phyloP scores from a whole-genome alignment of 2,888 invertebrate species.

The Xanthia icteritia region DNA sequence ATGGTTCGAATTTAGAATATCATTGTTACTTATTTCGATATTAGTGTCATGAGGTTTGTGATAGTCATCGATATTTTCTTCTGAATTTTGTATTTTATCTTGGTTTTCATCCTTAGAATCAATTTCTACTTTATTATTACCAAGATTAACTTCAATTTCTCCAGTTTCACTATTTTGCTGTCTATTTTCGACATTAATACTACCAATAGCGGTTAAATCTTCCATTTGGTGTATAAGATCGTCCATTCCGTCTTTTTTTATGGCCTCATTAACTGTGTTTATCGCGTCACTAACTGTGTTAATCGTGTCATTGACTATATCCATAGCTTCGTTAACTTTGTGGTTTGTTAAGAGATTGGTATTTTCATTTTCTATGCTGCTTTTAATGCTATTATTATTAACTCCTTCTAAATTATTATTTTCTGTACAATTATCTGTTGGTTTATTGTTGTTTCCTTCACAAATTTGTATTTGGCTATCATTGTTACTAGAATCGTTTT shows the following conservation, averaged over 20 bases:
- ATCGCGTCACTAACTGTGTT: slow-evolving; percentile 21
- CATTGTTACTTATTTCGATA: neutral
- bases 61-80: neutral
- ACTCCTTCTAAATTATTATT: neutral
- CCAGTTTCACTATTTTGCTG: slow-evolving; percentile 41
- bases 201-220: slow-evolving; percentile 14
- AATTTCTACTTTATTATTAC: slow-evolving; percentile 1
- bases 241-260: slow-evolving; percentile 31
- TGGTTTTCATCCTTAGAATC: neutral
- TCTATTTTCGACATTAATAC: neutral
- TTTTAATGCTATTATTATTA: neutral
- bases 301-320: slow-evolving; percentile 36
- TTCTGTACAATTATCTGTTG: neutral
- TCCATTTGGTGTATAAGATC: slow-evolving; percentile 45
- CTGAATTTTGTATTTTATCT: neutral
- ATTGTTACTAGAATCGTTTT: slow-evolving; percentile 25
- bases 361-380: neutral
- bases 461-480: neutral
- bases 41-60: neutral
- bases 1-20: neutral
- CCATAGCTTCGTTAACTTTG: slow-evolving; percentile 35
- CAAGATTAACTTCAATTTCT: slow-evolving; percentile 44
- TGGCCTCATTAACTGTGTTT: neutral
- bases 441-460: neutral
- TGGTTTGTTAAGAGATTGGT: neutral